phyloP scores from a whole-genome alignment of 2,888 invertebrate species.

The Apomyelois bistriatella region DNA sequence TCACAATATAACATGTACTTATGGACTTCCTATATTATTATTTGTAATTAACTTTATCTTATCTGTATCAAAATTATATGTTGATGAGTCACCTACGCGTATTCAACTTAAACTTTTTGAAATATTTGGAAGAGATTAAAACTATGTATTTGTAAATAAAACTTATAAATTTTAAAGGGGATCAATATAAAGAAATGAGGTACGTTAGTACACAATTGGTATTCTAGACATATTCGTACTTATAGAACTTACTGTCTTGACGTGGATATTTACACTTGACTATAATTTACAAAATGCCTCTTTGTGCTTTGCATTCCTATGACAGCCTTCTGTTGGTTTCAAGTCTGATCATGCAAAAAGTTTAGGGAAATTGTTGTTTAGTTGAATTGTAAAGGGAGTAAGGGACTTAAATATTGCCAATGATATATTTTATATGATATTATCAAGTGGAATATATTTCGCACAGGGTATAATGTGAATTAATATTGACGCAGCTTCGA shows the following conservation, averaged over 20 bases:
- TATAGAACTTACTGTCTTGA: slow-evolving; percentile 69
- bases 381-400: slow-evolving; percentile 64
- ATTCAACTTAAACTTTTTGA: slow-evolving; percentile 30
- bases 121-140: slow-evolving; percentile 56
- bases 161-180: slow-evolving; percentile 74
- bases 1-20: background rate
- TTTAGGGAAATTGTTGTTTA: slow-evolving; percentile 57
- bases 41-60: slow-evolving; percentile 7
- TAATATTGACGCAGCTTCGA: slow-evolving; percentile 50
- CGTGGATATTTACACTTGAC: slow-evolving; percentile 48
- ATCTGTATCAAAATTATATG: slow-evolving; percentile 14
- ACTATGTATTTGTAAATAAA: slow-evolving; percentile 72
- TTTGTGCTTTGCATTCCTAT: slow-evolving; percentile 56
- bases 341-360: slow-evolving; percentile 41
- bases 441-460: slow-evolving; percentile 66
- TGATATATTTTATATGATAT: slow-evolving; percentile 65
- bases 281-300: slow-evolving; percentile 46
- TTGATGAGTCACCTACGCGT: slow-evolving; percentile 14
- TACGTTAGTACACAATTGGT: slow-evolving; percentile 75
- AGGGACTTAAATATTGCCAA: slow-evolving; percentile 70
- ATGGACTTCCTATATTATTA: slow-evolving; percentile 5
- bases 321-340: slow-evolving; percentile 37
- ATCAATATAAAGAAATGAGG: slow-evolving; percentile 76
- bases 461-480: slow-evolving; percentile 77
- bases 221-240: slow-evolving; percentile 73